Conservation (phyloP, 2,113 vertebrate genomes). For the Terrapene triunguis region DNA sequence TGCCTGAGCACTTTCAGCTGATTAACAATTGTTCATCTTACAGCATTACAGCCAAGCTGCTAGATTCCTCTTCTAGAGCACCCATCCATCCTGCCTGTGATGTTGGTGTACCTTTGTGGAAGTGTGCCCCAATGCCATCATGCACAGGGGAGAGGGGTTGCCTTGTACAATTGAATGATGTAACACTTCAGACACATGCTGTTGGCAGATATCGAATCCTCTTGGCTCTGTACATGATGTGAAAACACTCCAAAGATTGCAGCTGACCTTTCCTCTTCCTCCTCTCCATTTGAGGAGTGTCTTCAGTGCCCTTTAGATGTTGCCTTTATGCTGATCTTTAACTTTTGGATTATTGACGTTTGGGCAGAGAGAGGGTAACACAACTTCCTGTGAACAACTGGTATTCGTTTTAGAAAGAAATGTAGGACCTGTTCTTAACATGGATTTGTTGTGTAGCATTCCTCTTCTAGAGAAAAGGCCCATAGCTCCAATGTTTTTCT, state of each 20-base stretch:
- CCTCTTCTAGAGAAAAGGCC: neutral
- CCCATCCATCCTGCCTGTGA: rapidly evolving
- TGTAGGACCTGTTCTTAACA: conserved; percentile 41
- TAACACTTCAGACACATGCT: neutral
- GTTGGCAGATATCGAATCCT: neutral
- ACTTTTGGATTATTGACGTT: neutral
- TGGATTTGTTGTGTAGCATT: conserved; percentile 12
- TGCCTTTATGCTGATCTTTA: neutral
- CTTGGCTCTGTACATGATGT: neutral
- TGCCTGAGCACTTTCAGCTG: neutral
- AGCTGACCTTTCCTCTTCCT: neutral
- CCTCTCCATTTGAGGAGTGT: neutral
- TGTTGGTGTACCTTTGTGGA: neutral
- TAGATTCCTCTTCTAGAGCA: neutral
- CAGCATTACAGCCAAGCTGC: neutral
- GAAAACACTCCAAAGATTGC: neutral
- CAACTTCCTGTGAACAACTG: neutral
- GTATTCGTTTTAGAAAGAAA: neutral
- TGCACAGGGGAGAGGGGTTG: neutral
- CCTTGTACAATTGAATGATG: neutral
- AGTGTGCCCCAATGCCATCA: neutral
- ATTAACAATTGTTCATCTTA: neutral
- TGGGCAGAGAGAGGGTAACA: neutral
- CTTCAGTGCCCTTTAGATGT: neutral
- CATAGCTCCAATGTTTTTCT: neutral